Evolutionary conservation across 1,140 invertebrate genomes (phyloP).

Genomic region (Ostrea denselamellosa): DNA sequence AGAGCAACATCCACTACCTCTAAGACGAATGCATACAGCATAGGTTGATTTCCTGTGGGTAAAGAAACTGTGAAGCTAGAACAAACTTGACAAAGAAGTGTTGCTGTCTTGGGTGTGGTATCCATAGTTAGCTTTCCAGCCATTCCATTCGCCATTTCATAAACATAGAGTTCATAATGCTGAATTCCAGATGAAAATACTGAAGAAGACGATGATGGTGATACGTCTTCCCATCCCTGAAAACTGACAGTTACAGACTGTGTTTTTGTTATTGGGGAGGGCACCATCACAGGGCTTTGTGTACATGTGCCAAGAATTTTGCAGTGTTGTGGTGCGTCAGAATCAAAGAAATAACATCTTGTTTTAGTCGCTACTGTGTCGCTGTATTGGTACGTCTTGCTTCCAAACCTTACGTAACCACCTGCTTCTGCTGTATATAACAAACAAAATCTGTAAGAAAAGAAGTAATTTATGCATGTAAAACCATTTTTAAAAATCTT

Average conservation of each 20-base stretch:
- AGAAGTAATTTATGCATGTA: too few species aligned
- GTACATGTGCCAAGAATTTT: not conserved
- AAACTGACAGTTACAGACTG: constrained; percentile 7
- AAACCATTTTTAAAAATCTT: too few species aligned
- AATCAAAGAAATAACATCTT: constrained; percentile 45
- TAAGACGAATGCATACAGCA: constrained; percentile 53
- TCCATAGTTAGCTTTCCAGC: not conserved
- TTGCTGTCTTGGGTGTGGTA: not conserved
- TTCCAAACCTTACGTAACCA: constrained; percentile 22
- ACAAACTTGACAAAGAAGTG: not conserved
- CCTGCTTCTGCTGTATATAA: constrained; percentile 19
- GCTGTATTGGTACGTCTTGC: not conserved
- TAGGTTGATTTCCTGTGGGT: constrained; percentile 23
- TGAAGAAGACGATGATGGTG: not conserved
- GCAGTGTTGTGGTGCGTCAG: constrained; percentile 38
- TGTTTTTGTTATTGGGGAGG: constrained; percentile 16
- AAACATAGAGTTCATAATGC: constrained; percentile 45
- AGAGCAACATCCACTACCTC: constrained; percentile 57
- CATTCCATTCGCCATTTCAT: constrained; percentile 48
- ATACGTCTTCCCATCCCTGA: constrained; percentile 41
- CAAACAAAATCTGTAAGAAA: constrained; percentile 45
- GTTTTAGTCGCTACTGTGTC: not conserved
- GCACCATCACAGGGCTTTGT: constrained; percentile 14
- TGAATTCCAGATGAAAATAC: constrained; percentile 44
- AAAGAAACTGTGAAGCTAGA: not conserved